Percentiles rank a stretch among this genome's conserved stretches.
phyloP scores from a whole-genome alignment of 2,888 invertebrate species.

The Minunthozetes semirufus region DNA sequence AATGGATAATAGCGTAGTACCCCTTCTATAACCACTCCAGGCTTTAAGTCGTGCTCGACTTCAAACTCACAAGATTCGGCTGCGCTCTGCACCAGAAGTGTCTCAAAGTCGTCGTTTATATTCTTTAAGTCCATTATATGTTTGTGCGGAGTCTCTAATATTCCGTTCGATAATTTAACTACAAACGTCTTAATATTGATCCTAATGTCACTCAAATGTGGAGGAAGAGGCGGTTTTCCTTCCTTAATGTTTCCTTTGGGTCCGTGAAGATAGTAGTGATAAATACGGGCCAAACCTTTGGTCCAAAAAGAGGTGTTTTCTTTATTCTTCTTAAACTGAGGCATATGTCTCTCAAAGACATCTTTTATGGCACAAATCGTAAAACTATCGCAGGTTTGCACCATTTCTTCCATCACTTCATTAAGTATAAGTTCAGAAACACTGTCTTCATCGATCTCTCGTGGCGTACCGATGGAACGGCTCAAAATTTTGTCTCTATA shows the following conservation, averaged over 20 bases:
- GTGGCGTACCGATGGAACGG: not conserved
- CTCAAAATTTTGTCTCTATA: not conserved
- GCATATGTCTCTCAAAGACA: not conserved
- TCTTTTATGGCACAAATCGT: not conserved
- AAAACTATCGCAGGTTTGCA: not conserved
- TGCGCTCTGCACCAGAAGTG: not conserved
- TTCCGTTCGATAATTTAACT: not conserved
- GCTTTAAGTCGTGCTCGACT: not conserved
- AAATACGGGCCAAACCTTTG: conserved; percentile 13
- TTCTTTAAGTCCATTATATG: not conserved
- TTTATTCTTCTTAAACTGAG: not conserved
- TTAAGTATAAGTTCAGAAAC: not conserved
- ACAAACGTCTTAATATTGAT: not conserved
- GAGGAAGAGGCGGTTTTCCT: not conserved
- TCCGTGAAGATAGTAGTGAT: conserved; percentile 29
- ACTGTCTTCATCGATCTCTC: not conserved
- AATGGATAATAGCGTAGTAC: conserved; percentile 18
- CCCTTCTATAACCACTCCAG: not conserved
- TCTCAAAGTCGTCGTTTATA: conserved; percentile 1
- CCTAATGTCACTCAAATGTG: not conserved
- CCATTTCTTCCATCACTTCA: not conserved
- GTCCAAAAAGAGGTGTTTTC: not conserved
- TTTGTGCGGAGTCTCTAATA: not conserved
- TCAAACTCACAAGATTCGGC: not conserved
- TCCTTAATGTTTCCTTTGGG: not conserved